phyloP scores from a whole-genome alignment of 2,888 invertebrate species.

The Drosophila quinaria region DNA sequence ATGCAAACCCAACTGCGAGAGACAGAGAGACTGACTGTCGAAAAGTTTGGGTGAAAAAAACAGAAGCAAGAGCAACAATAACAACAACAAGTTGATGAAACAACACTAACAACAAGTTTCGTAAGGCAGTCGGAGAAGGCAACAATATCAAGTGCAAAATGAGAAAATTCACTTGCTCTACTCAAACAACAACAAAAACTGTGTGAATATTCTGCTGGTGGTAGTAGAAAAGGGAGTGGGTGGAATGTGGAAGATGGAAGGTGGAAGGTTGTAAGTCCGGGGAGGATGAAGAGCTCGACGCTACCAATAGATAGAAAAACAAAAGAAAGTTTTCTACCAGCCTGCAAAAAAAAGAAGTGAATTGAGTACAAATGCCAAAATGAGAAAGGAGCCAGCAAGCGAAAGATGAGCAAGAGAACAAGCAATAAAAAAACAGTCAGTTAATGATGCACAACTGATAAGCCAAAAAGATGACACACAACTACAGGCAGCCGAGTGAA shows the following conservation, averaged over 20 bases:
- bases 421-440: slow-evolving; percentile 31
- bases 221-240: background rate
- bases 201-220: slow-evolving; percentile 20
- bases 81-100: slow-evolving; percentile 25
- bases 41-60: slow-evolving; percentile 57
- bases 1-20: slow-evolving; percentile 62
- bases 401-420: slow-evolving; percentile 53
- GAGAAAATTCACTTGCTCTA: slow-evolving; percentile 78
- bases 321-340: slow-evolving; percentile 66
- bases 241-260: background rate
- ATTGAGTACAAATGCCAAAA: slow-evolving; percentile 69
- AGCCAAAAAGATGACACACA: slow-evolving; percentile 76
- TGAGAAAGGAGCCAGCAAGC: slow-evolving; percentile 58
- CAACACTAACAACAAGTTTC: slow-evolving; percentile 40
- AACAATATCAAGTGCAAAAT: slow-evolving; percentile 80
- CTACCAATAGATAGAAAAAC: slow-evolving; percentile 52
- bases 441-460: slow-evolving; percentile 80
- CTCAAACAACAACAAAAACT: slow-evolving; percentile 39
- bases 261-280: slow-evolving; percentile 11
- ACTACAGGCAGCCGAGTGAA: slow-evolving; percentile 7
- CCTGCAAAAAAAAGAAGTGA: slow-evolving; percentile 61
- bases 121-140: slow-evolving; percentile 53
- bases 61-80: slow-evolving; percentile 41
- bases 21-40: slow-evolving; percentile 45
- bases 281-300: slow-evolving; percentile 34